Evolutionary conservation across 2,113 vertebrate species (phyloP).

Genomic region (Indicator indicator): DNA sequence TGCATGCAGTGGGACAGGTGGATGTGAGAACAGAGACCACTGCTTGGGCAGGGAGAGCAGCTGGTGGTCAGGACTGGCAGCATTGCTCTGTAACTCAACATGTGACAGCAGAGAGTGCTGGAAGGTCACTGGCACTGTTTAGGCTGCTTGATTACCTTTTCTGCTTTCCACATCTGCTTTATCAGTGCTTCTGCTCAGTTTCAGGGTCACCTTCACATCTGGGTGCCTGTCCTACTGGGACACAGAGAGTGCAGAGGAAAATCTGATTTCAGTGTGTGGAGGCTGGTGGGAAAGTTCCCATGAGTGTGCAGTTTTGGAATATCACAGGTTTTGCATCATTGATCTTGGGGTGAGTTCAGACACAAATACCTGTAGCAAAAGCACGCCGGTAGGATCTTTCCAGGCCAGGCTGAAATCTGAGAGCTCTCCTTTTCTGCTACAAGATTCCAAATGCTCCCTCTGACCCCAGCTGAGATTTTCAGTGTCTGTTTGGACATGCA

Average conservation of each 20-base stretch:
- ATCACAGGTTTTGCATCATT: neutral
- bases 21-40: neutral
- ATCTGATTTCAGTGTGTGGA: neutral
- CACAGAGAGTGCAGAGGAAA: neutral
- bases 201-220: neutral
- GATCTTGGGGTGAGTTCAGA: neutral
- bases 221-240: neutral
- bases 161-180: neutral
- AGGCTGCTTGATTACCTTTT: neutral
- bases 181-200: neutral
- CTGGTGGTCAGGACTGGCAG: neutral
- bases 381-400: neutral
- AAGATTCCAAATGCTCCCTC: neutral
- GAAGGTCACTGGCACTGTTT: neutral
- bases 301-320: neutral
- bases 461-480: neutral
- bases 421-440: neutral
- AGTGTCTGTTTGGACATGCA: neutral
- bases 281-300: neutral
- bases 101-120: neutral
- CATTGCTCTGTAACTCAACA: neutral
- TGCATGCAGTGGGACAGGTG: accelerated
- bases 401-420: neutral
- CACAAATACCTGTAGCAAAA: neutral
- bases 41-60: neutral